Conservation (phyloP, 1,140 invertebrate species). For the Lithobius niger region DNA sequence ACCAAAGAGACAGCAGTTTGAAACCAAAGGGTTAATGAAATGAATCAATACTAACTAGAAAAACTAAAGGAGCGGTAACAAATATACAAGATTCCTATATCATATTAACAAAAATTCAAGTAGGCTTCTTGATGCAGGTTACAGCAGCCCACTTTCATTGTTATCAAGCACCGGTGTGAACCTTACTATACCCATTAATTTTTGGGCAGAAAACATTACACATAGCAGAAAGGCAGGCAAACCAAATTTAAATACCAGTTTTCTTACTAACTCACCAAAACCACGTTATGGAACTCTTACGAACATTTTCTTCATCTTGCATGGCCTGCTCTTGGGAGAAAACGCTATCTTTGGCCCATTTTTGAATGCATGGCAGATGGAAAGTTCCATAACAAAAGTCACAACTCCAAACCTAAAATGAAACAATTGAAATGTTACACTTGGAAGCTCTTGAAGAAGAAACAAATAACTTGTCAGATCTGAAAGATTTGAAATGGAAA, state of each 20-base stretch:
- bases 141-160: neutral
- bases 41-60: too few species aligned
- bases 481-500: too few species aligned
- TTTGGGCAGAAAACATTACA: neutral
- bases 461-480: too few species aligned
- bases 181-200: neutral
- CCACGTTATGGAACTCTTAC: slow-evolving; percentile 32
- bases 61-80: too few species aligned
- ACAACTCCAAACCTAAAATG: slow-evolving; percentile 68
- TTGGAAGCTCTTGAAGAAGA: too few species aligned
- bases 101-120: neutral
- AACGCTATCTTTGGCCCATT: slow-evolving; percentile 82
- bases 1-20: too few species aligned
- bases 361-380: slow-evolving; percentile 77
- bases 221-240: neutral
- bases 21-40: too few species aligned
- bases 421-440: slow-evolving; percentile 10
- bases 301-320: slow-evolving; percentile 20
- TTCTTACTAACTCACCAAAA: slow-evolving; percentile 31
- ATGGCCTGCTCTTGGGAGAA: slow-evolving; percentile 44
- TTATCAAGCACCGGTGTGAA: neutral
- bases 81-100: neutral
- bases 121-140: neutral
- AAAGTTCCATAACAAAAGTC: slow-evolving; percentile 61
- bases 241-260: neutral